Percentiles rank a stretch among this genome's conserved stretches.
Conservation (phyloP, 1,140 invertebrate genomes). For the Drosophila novamexicana region DNA sequence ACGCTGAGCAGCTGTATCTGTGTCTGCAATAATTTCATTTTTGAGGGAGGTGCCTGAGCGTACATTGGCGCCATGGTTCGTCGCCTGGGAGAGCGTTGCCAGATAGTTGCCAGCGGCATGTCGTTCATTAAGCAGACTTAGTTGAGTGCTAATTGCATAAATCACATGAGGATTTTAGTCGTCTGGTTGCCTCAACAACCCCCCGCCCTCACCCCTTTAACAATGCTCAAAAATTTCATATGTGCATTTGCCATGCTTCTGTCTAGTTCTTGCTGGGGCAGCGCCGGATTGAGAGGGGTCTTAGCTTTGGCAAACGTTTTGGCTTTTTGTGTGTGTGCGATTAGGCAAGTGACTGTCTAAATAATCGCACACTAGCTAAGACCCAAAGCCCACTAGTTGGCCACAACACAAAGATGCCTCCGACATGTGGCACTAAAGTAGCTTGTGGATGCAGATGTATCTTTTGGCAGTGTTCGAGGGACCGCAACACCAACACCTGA, state of each 20-base stretch:
- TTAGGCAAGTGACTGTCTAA: constrained; percentile 23
- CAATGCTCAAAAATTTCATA: constrained; percentile 11
- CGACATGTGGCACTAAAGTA: constrained; percentile 49
- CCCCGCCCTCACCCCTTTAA: neutral
- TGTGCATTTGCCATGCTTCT: constrained; percentile 5
- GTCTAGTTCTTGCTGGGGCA: neutral
- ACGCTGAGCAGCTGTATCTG: constrained; percentile 6
- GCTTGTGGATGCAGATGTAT: constrained; percentile 35
- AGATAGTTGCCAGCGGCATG: constrained; percentile 50
- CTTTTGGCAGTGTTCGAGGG: constrained; percentile 49
- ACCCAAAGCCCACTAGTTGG: constrained; percentile 23
- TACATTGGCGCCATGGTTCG: constrained; percentile 44
- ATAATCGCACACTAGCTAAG: constrained; percentile 51
- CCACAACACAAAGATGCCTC: constrained; percentile 34
- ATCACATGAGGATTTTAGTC: constrained; percentile 71
- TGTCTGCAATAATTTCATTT: constrained; percentile 44
- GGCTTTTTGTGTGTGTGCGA: constrained; percentile 32
- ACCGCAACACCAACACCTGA: constrained; percentile 56
- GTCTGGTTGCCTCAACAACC: constrained; percentile 46
- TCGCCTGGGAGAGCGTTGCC: constrained; percentile 29
- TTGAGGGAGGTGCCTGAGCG: constrained; percentile 34
- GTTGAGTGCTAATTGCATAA: constrained; percentile 80
- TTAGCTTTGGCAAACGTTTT: constrained; percentile 50
- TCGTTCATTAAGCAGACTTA: constrained; percentile 70
- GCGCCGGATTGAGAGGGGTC: neutral